Conservation (phyloP, 2,888 invertebrate genomes). For the Drosophila fungiperda region DNA sequence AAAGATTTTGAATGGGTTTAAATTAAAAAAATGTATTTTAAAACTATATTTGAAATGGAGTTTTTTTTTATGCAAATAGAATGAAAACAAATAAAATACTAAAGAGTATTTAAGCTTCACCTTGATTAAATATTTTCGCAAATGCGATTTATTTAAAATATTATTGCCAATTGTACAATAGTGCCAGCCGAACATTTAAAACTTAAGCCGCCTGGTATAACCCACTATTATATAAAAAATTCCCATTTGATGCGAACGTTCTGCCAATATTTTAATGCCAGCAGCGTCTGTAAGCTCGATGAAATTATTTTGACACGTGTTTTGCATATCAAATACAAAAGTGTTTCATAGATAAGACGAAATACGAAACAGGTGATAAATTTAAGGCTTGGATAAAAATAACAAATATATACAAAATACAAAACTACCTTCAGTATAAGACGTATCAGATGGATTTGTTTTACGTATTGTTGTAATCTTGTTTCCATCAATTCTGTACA, state of each 20-base stretch:
- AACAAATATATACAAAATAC: neutral
- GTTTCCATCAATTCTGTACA: neutral
- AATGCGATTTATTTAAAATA: neutral
- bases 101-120: no score
- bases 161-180: constrained; percentile 9
- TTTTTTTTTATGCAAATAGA: neutral
- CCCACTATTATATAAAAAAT: constrained; percentile 57
- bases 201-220: constrained; percentile 50
- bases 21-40: neutral
- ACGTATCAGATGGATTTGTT: neutral
- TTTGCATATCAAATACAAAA: constrained; percentile 43
- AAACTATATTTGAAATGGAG: no score
- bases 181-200: neutral
- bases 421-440: neutral
- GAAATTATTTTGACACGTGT: constrained; percentile 62
- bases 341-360: constrained; percentile 43
- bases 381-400: neutral
- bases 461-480: neutral
- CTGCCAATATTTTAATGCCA: constrained; percentile 60
- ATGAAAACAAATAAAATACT: neutral
- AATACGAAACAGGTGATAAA: constrained; percentile 29
- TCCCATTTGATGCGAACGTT: constrained; percentile 27
- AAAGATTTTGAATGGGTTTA: neutral
- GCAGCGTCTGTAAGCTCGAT: constrained; percentile 55
- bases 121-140: neutral